Evolutionary conservation across 2,888 invertebrate genomes (phyloP), one percentile per base, ranked within the genome.

Genomic region (Pedicia rivosa): DNA sequence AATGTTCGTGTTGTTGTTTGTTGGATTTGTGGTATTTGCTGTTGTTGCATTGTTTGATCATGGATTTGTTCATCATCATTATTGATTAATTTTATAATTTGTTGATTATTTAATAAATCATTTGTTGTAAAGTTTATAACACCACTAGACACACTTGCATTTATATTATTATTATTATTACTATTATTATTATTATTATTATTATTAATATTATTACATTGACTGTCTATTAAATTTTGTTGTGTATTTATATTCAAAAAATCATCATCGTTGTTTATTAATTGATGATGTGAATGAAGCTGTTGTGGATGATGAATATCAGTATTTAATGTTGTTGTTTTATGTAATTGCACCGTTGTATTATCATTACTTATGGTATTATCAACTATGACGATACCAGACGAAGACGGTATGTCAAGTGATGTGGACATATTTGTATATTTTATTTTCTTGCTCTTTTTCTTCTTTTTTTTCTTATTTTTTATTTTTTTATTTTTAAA

Each of bases 31-130:
- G n/a, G 15, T 13, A 33, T 17, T 16, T 35, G 35, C n/a, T 13
- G 15, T 5, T 25, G 16, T n/a, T 17, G 16, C 31, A 26, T 37
- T 19, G 20, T 16, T 10, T 49, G 51, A 26, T 37, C 40, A 28
- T 49, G 50, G 19, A 47, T 50, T 36, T 48, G 47, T 4, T 54
- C 53, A 38, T 55, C 57, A 43, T 59, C 58, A 15, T 56, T 53
- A 15, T 52, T 56, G 12, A 59, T 56, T 44, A 61, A 56, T 48
- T 60, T 59, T 27, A 59, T 57, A 35, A 59, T 57, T 45, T 59
- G 60, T 14, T 42, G 30, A 29, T 56, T 57, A 48, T 57, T 59
- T 4, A 57, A 45, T 34, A 58, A 42, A 41, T 59, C 57, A 39
- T 49, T 52, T 3, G 42, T 29, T 22, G 36, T 38, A 19, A 46